Evolutionary conservation across 2,113 vertebrate genomes (phyloP), one percentile per base, ranked within the genome.

Genomic region (Paraplagusia blochii): DNA sequence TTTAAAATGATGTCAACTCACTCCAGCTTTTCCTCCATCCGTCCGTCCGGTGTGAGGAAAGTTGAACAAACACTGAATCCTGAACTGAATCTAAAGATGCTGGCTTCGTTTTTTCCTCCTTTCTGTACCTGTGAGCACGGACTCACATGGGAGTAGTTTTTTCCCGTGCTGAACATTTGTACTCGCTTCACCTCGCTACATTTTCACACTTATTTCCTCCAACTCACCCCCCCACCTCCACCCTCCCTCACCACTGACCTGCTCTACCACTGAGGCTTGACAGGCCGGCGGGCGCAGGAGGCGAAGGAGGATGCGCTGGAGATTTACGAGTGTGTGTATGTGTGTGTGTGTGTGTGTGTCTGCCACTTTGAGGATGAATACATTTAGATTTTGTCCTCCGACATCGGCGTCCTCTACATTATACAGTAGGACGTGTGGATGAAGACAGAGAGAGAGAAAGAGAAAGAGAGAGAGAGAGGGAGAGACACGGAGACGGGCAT

Each of bases 141-240:
- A 52, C 49, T 74, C 84, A 69, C 81, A 12, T 47, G 86, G 84
- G 87, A 84, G 74, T 47, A 42, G 76, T 79, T 86, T 75, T 74
- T 85, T 70, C 85, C 72, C 55, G 59, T 76, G 69, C 79, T 82
- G 73, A 74, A 78, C 84, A 81, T 82, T 76, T 83, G 82, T 87
- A 84, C 81, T 82, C 50, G 61, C 76, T 74, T 89, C 82, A 86
- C 78, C 82, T 78, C 62, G 44, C 56, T 67, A 72, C 81, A 70
- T 82, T 83, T 82, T 80, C 79, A 76, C 79, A 74, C 72, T 73
- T n/a, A n/a, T n/a, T n/a, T n/a, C n/a, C n/a, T n/a, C n/a, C n/a
- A n/a, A n/a, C n/a, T n/a, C n/a, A n/a, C n/a, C n/a, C n/a, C n/a
- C n/a, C n/a, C n/a, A n/a, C n/a, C 66, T n/a, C 74, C 45, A 70